Evolutionary conservation across 2,113 vertebrate species (phyloP).

Genomic region (Hippocampus zosterae): DNA sequence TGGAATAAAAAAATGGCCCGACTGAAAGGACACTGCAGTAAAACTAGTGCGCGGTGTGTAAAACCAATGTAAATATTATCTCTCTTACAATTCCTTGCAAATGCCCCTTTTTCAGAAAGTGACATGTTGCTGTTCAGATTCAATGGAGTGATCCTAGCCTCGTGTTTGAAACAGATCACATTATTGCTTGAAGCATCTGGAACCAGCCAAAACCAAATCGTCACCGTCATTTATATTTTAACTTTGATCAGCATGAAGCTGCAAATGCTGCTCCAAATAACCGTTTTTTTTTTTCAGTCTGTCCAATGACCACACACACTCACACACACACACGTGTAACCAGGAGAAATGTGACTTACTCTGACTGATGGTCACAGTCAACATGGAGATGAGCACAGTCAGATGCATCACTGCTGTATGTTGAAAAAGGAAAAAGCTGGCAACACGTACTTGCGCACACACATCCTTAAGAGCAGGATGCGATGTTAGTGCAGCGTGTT

Average conservation of each 20-base stretch:
- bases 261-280: no score
- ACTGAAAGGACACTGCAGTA: neutral
- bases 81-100: neutral
- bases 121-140: neutral
- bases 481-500: conserved; percentile 15
- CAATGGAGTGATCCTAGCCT: neutral
- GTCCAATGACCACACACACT: neutral
- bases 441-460: conserved; percentile 12
- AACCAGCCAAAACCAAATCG: neutral
- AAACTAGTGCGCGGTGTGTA: neutral
- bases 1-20: neutral
- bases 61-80: neutral
- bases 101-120: neutral
- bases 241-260: no score
- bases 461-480: conserved; percentile 70
- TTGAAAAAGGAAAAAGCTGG: conserved; percentile 25
- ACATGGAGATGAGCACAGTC: conserved; percentile 31
- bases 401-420: conserved; percentile 45
- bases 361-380: conserved; percentile 1
- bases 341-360: conserved; percentile 44
- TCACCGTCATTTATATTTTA: neutral
- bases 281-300: neutral
- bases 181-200: neutral
- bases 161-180: neutral
- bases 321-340: neutral